Evolutionary conservation across 2,888 invertebrate species (phyloP).

Genomic region (Andrena trimmerana): DNA sequence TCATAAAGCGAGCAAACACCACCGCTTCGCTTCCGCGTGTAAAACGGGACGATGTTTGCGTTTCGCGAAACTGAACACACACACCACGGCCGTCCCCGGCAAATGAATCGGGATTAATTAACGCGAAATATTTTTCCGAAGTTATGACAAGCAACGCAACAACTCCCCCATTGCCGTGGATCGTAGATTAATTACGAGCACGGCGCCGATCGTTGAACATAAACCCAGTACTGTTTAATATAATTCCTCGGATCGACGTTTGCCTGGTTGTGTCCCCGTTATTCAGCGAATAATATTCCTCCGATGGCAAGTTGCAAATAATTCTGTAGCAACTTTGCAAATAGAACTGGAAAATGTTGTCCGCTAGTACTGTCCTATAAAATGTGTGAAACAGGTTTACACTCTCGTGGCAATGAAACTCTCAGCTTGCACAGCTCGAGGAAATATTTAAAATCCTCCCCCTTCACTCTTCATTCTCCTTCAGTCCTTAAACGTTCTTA

Average conservation of each 20-base stretch:
- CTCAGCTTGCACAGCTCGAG: background rate
- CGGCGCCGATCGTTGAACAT: background rate
- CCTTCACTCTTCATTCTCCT: background rate
- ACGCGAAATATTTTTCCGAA: constrained; percentile 26
- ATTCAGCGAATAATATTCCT: too few species aligned
- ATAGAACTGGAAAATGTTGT: background rate
- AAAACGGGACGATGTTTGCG: constrained; percentile 28
- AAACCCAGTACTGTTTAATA: background rate
- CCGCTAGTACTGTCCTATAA: background rate
- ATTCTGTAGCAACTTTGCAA: background rate
- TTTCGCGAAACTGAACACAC: constrained; percentile 19
- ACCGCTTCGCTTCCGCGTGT: constrained; percentile 13
- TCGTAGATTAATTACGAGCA: constrained; percentile 22
- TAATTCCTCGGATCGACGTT: background rate
- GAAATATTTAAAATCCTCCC: background rate
- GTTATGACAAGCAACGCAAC: constrained; percentile 5
- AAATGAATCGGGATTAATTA: constrained; percentile 42
- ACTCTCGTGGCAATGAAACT: background rate
- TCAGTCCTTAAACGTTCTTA: background rate
- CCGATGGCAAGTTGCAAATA: too few species aligned
- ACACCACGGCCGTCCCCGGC: background rate
- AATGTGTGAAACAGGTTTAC: background rate
- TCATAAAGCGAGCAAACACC: constrained; percentile 47
- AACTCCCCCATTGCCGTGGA: constrained; percentile 8
- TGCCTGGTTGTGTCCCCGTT: too few species aligned